Percentiles rank a stretch among this genome's conserved stretches.
Evolutionary conservation across 2,888 invertebrate species (phyloP).

Genomic region (Panzeria rudis): DNA sequence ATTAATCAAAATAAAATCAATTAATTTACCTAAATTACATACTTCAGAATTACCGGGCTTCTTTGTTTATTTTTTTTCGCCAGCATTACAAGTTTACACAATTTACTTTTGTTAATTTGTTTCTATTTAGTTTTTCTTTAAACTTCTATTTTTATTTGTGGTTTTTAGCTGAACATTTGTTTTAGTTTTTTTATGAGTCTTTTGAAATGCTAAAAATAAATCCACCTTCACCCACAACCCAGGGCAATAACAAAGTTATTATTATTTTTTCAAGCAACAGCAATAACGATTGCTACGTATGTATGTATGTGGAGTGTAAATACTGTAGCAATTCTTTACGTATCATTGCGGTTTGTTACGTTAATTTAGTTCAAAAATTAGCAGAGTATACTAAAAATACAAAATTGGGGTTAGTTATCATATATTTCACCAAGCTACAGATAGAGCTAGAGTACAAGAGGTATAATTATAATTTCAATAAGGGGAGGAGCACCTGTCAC

Average conservation of each 20-base stretch:
- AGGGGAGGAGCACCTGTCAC: no score
- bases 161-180: neutral
- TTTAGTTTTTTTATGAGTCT: neutral
- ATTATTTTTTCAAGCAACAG: constrained; percentile 18
- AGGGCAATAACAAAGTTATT: constrained; percentile 14
- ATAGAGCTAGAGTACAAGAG: no score
- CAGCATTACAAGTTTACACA: neutral
- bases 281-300: neutral
- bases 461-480: no score
- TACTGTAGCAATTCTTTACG: no score
- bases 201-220: constrained; percentile 24
- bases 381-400: no score
- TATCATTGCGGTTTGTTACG: no score
- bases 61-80: neutral
- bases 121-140: neutral
- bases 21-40: neutral
- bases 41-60: neutral
- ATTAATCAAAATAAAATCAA: neutral
- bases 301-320: no score
- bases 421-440: no score
- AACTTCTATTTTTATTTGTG: constrained; percentile 1
- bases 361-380: no score
- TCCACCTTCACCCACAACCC: constrained; percentile 61
- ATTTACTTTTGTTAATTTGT: constrained; percentile 18
- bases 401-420: no score